These are phyloP conservation scores for Nasonia vitripennis DNA, from an alignment of 1,140 invertebrate genomes.

Conservation along the genomic window DNA sequence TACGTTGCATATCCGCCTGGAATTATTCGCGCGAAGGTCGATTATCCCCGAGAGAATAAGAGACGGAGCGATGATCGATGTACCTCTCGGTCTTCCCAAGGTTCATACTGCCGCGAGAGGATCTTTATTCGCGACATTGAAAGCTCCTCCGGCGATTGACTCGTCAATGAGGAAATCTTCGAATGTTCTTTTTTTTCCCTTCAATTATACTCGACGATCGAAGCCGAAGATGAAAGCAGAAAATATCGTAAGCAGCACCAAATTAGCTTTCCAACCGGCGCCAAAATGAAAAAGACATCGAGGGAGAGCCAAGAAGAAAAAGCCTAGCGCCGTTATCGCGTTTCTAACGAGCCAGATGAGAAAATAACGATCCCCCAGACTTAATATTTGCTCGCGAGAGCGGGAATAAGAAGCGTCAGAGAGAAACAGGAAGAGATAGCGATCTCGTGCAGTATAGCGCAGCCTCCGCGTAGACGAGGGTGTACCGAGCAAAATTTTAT, in stretches of 20 bases:
- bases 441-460: not conserved
- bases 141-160: not conserved
- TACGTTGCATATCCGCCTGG: not conserved
- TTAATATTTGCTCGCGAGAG: constrained; percentile 42
- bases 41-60: constrained; percentile 7
- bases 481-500: constrained; percentile 32
- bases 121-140: too few species aligned
- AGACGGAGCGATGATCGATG: constrained; percentile 26
- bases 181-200: too few species aligned
- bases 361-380: constrained; percentile 46
- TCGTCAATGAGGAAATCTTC: not conserved
- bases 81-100: constrained; percentile 3
- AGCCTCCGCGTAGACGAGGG: not conserved
- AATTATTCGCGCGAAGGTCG: constrained; percentile 29
- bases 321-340: constrained; percentile 21
- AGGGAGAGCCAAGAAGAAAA: constrained; percentile 26
- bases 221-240: not conserved
- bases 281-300: constrained; percentile 8
- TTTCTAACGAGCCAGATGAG: constrained; percentile 47
- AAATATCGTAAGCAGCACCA: not conserved
- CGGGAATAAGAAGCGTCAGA: not conserved
- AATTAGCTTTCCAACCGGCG: constrained; percentile 13
- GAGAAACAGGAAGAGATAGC: constrained; percentile 28
- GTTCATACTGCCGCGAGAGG: not conserved
- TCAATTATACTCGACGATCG: not conserved